These are phyloP conservation scores for Dicrurus megarhynchus DNA, from an alignment of 2,113 vertebrate species.

Conservation along the genomic window DNA sequence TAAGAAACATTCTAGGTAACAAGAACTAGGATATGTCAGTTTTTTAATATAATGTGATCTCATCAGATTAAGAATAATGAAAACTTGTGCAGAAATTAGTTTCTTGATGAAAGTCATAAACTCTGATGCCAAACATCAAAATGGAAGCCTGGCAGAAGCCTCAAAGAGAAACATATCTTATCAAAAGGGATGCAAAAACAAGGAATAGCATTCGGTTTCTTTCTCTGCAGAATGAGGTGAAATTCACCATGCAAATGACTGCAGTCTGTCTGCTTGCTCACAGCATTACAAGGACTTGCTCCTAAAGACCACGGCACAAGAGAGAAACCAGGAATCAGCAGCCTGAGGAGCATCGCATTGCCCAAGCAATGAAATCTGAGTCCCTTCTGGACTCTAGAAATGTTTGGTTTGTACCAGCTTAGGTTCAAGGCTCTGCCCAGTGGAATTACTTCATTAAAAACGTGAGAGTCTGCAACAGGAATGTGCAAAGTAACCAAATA, in stretches of 20 bases:
- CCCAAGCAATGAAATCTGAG: background rate
- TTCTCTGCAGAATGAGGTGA: background rate
- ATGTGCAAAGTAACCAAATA: background rate
- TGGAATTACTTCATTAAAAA: background rate
- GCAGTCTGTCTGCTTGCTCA: background rate
- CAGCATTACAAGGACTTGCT: background rate
- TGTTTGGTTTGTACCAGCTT: background rate
- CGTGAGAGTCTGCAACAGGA: background rate
- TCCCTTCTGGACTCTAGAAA: background rate
- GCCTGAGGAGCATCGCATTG: background rate
- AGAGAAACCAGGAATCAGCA: background rate
- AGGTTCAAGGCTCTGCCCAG: background rate
- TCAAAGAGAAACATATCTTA: background rate
- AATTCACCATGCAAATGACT: background rate
- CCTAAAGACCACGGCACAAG: background rate
- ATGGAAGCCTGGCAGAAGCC: background rate
- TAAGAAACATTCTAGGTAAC: background rate
- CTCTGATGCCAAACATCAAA: background rate
- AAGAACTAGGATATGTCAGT: background rate
- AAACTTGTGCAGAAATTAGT: background rate
- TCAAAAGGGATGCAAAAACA: background rate
- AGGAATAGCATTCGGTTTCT: background rate
- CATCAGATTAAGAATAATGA: background rate
- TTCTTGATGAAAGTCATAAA: background rate
- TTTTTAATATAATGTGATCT: background rate